Percentiles rank a stretch among this genome's conserved stretches.
Evolutionary conservation across 1,140 invertebrate species (phyloP).

Genomic region (Hermetia illucens): DNA sequence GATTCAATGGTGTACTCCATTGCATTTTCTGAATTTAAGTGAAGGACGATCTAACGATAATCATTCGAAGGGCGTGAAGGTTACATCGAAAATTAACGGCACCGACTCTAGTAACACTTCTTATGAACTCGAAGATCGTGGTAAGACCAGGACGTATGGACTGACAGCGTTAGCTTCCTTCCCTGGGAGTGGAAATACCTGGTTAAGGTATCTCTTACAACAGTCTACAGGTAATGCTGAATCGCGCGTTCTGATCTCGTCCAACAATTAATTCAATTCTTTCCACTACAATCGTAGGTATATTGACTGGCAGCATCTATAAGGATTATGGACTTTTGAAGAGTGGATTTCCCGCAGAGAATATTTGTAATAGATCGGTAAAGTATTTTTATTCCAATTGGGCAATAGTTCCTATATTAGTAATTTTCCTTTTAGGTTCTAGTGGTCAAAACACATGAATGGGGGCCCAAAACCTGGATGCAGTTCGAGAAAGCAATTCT

Average conservation of each 20-base stretch:
- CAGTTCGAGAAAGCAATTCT: conserved; percentile 51
- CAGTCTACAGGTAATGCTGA: conserved; percentile 48
- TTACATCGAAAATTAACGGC: background rate
- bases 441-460: conserved; percentile 69
- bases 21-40: conserved; percentile 19
- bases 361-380: conserved; percentile 53
- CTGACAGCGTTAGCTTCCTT: conserved; percentile 52
- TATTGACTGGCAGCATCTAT: conserved; percentile 62
- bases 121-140: conserved; percentile 32
- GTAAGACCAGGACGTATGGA: conserved; percentile 18
- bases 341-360: conserved; percentile 67
- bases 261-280: background rate
- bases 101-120: conserved; percentile 32
- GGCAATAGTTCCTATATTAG: conserved; percentile 7
- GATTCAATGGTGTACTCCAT: conserved; percentile 26
- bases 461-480: conserved; percentile 39
- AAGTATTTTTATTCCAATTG: background rate
- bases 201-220: conserved; percentile 61
- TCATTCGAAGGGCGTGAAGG: background rate
- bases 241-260: no score
- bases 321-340: conserved; percentile 57
- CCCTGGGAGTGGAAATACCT: conserved; percentile 68
- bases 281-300: conserved; percentile 31
- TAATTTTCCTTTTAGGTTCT: conserved; percentile 25
- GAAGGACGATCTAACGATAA: background rate